Percentiles rank a stretch among this genome's conserved stretches.
Conservation (phyloP, 2,797 vertebrate species). For the Setipinna tenuifilis region DNA sequence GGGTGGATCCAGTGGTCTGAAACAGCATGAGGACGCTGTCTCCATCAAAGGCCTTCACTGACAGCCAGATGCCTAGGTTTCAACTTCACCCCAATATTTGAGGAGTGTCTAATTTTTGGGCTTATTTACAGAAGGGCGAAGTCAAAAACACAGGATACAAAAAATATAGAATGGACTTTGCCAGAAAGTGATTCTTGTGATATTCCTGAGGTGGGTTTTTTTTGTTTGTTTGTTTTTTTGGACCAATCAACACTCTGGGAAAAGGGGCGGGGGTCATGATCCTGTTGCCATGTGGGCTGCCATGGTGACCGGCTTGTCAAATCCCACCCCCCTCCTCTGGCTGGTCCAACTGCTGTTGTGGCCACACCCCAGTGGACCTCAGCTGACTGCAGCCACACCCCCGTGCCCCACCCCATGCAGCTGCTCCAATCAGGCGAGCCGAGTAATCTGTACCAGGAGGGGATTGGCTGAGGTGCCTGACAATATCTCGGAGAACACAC, state of each 20-base stretch:
- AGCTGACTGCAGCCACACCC: constrained; percentile 79
- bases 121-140: background rate
- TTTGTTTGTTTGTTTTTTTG: constrained; percentile 48
- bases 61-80: background rate
- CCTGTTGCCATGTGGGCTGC: constrained; percentile 87
- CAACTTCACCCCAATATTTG: background rate
- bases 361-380: constrained; percentile 85
- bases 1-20: background rate
- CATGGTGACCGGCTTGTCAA: constrained; percentile 81
- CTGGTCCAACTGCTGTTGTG: constrained; percentile 82
- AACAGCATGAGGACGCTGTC: constrained; percentile 10
- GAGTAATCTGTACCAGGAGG: constrained; percentile 92
- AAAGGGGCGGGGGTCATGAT: constrained; percentile 84
- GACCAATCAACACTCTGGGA: constrained; percentile 68
- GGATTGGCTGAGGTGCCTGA: constrained; percentile 87
- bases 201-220: background rate
- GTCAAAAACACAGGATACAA: constrained; percentile 32
- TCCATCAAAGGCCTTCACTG: constrained; percentile 53
- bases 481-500: constrained; percentile 94
- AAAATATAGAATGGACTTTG: background rate
- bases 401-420: constrained; percentile 86
- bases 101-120: background rate
- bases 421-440: constrained; percentile 95
- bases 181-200: background rate
- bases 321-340: constrained; percentile 84